Percentiles rank a stretch among this genome's conserved stretches.
Evolutionary conservation across 2,888 invertebrate species (phyloP).

Genomic region (Aleiodes testaceus): DNA sequence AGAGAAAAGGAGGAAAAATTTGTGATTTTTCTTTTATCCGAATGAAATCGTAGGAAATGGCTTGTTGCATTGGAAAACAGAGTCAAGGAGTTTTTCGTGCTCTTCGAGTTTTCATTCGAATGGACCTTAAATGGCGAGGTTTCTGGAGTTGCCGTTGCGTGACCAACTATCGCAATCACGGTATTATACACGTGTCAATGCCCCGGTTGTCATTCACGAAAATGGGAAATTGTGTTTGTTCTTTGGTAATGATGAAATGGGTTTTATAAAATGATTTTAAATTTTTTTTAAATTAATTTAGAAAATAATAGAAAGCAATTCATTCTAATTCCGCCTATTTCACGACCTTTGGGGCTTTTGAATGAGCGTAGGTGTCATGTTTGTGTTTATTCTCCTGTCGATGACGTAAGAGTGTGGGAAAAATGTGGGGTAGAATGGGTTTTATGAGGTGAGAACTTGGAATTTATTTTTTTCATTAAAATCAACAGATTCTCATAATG

Average conservation of each 20-base stretch:
- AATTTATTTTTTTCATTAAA: too few species aligned
- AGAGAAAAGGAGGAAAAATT: neutral
- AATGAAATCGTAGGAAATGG: slow-evolving; percentile 2
- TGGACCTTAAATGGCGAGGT: slow-evolving; percentile 23
- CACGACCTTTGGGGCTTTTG: slow-evolving; percentile 13
- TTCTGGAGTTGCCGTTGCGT: slow-evolving; percentile 26
- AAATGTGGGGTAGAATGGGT: too few species aligned
- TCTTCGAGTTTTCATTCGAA: slow-evolving; percentile 9
- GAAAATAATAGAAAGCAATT: slow-evolving; percentile 4
- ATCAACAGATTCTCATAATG: too few species aligned
- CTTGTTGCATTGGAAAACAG: slow-evolving; percentile 18
- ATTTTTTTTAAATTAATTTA: neutral
- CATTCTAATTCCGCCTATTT: slow-evolving; percentile 17
- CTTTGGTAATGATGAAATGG: neutral
- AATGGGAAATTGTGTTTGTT: neutral
- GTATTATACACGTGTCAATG: slow-evolving; percentile 21
- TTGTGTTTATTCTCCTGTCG: neutral
- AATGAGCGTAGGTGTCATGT: slow-evolving; percentile 13
- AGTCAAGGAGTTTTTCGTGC: slow-evolving; percentile 7
- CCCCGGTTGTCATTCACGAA: neutral
- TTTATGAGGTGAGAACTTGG: too few species aligned
- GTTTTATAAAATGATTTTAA: neutral
- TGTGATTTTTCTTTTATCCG: neutral
- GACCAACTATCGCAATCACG: slow-evolving; percentile 23
- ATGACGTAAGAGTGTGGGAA: neutral